Conservation (phyloP, 2,888 invertebrate genomes). For the Dolichomitus sp. region DNA sequence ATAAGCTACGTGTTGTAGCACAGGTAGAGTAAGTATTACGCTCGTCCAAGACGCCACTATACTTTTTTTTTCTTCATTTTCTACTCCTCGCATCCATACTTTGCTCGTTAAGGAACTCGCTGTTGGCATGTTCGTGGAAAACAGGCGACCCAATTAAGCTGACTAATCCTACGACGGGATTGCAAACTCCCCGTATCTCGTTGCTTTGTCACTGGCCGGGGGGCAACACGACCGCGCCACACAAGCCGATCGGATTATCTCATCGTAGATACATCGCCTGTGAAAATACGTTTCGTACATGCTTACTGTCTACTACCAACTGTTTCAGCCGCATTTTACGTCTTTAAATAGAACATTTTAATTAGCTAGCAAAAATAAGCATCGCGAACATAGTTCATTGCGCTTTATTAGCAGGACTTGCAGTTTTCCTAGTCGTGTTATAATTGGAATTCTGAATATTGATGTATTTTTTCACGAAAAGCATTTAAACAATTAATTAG, state of each 20-base stretch:
- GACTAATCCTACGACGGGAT: slow-evolving; percentile 56
- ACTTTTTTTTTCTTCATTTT: not conserved
- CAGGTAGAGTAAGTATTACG: not conserved
- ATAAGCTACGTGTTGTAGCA: slow-evolving; percentile 21
- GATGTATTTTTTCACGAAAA: not conserved
- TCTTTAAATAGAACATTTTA: slow-evolving; percentile 24
- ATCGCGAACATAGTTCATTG: not conserved
- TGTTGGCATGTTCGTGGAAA: slow-evolving; percentile 35
- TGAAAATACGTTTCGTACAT: not conserved
- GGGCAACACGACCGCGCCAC: slow-evolving; percentile 43
- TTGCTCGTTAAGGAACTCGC: slow-evolving; percentile 54
- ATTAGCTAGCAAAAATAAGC: not conserved
- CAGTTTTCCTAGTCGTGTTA: not conserved
- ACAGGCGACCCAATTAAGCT: slow-evolving; percentile 57
- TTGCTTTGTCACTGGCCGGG: slow-evolving; percentile 33
- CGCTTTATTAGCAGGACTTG: not conserved
- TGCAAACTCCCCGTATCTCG: slow-evolving; percentile 38
- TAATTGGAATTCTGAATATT: not conserved
- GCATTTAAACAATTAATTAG: too few species aligned
- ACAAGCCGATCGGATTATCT: slow-evolving; percentile 57
- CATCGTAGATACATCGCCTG: not conserved
- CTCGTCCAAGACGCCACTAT: slow-evolving; percentile 8
- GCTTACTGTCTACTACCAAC: not conserved
- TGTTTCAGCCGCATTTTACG: not conserved
- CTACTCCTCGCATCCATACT: slow-evolving; percentile 37